These are phyloP conservation scores for Echinarachnius parma DNA, from an alignment of 53 echinoderm and acorn worm species.

Conservation along the genomic window DNA sequence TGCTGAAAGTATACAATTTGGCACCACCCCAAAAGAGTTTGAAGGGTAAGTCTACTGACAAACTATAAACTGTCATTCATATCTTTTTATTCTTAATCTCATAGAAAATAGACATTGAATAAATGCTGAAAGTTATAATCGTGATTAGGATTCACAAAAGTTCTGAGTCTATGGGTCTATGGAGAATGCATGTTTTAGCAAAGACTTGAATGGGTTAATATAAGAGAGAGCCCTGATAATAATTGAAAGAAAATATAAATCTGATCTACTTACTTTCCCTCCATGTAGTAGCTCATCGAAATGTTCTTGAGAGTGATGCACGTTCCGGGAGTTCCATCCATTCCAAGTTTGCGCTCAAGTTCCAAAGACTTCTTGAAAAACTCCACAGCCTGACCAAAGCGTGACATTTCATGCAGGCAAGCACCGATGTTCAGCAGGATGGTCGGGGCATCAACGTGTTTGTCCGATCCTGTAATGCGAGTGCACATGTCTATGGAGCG, in stretches of 20 bases:
- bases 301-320: slow-evolving; percentile 84
- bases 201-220: too few species aligned
- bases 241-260: background rate
- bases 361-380: slow-evolving; percentile 70
- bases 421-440: slow-evolving; percentile 78
- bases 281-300: slow-evolving; percentile 81
- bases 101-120: too few species aligned
- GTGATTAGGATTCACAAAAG: too few species aligned
- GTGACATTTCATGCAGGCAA: slow-evolving; percentile 79
- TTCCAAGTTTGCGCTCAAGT: slow-evolving; percentile 59
- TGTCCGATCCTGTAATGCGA: slow-evolving; percentile 60
- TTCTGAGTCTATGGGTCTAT: too few species aligned
- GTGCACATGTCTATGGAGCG: slow-evolving; percentile 68
- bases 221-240: too few species aligned
- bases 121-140: too few species aligned
- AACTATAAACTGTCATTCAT: too few species aligned
- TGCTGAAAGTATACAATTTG: too few species aligned
- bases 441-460: slow-evolving; percentile 71
- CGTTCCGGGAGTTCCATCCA: slow-evolving; percentile 69
- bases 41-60: too few species aligned
- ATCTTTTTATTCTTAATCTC: too few species aligned
- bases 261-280: slow-evolving; percentile 59
- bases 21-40: too few species aligned
- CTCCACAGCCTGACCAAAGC: slow-evolving; percentile 64
- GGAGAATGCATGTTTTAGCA: too few species aligned